A percentile compares a stretch with the other conserved stretches of the same genome.
Conservation (phyloP, 2,888 invertebrate genomes). For the Troides aeacus region DNA sequence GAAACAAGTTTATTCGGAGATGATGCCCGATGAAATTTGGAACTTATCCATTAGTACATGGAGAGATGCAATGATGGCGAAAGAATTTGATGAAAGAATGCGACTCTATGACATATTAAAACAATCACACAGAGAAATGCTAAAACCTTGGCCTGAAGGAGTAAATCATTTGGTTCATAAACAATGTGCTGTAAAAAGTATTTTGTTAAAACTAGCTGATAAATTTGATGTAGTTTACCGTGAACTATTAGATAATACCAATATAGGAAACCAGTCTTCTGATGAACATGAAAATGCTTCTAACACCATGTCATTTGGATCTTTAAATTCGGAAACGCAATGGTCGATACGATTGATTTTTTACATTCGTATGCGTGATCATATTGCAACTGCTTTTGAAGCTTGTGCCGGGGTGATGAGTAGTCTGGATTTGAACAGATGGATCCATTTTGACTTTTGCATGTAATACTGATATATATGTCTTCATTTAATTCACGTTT, state of each 20-base stretch:
- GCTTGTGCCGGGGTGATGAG: slow-evolving; percentile 60
- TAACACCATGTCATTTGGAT: slow-evolving; percentile 13
- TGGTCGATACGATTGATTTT: slow-evolving; percentile 48
- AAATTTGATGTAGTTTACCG: slow-evolving; percentile 54
- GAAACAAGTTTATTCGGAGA: slow-evolving; percentile 53
- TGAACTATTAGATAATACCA: slow-evolving; percentile 37
- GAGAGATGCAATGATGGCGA: slow-evolving; percentile 60
- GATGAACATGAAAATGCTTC: slow-evolving; percentile 12
- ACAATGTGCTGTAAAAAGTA: slow-evolving; percentile 48
- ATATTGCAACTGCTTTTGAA: slow-evolving; percentile 54
- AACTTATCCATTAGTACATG: slow-evolving; percentile 61
- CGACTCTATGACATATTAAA: slow-evolving; percentile 54
- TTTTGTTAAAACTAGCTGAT: slow-evolving; percentile 55
- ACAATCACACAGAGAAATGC: slow-evolving; percentile 49
- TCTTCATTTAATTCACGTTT: neutral
- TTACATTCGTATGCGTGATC: slow-evolving; percentile 54
- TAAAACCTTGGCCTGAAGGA: slow-evolving; percentile 65
- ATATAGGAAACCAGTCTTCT: slow-evolving; percentile 20
- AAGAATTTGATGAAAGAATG: slow-evolving; percentile 63
- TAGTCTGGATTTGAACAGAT: slow-evolving; percentile 65
- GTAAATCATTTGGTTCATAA: slow-evolving; percentile 55
- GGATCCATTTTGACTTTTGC: slow-evolving; percentile 71
- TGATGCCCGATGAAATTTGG: slow-evolving; percentile 52
- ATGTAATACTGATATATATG: slow-evolving; percentile 19
- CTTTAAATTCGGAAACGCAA: neutral